Percentiles rank a stretch among this genome's conserved stretches.
These are phyloP conservation scores for Agriotes lineatus DNA, from an alignment of 2,888 invertebrate species.

Conservation along the genomic window DNA sequence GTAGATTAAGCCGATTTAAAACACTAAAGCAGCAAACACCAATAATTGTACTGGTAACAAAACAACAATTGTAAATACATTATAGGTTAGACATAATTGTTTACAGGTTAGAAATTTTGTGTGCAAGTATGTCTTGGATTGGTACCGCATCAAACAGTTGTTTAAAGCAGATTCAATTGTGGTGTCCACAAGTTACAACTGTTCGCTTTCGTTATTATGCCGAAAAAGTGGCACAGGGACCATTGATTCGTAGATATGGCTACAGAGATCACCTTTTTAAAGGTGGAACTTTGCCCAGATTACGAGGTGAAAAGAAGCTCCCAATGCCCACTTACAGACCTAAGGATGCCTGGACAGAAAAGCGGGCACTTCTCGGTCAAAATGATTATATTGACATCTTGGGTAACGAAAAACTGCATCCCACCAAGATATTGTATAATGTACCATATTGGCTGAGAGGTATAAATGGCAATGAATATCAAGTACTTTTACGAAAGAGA, in stretches of 20 bases:
- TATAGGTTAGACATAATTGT: not conserved
- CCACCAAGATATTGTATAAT: conserved; percentile 85
- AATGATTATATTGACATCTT: conserved; percentile 98
- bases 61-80: too few species aligned
- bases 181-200: conserved; percentile 25
- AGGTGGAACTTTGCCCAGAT: conserved; percentile 79
- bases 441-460: conserved; percentile 93
- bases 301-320: conserved; percentile 67
- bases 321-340: conserved; percentile 82
- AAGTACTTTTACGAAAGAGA: conserved; percentile 80
- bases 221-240: conserved; percentile 71
- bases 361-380: conserved; percentile 89
- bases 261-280: conserved; percentile 76
- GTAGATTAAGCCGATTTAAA: too few species aligned
- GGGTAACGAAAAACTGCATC: conserved; percentile 85
- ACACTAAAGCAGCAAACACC: too few species aligned
- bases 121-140: not conserved
- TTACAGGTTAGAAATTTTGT: too few species aligned
- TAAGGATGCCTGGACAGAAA: conserved; percentile 80
- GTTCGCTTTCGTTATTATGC: conserved; percentile 74
- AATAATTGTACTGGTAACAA: too few species aligned
- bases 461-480: conserved; percentile 87
- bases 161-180: not conserved
- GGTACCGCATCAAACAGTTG: conserved; percentile 1
- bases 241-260: conserved; percentile 77